A percentile compares a stretch with the other conserved stretches of the same genome.
These are phyloP conservation scores for Beaufortia kweichowensis DNA, from an alignment of 2,113 vertebrate species.

Conservation along the genomic window DNA sequence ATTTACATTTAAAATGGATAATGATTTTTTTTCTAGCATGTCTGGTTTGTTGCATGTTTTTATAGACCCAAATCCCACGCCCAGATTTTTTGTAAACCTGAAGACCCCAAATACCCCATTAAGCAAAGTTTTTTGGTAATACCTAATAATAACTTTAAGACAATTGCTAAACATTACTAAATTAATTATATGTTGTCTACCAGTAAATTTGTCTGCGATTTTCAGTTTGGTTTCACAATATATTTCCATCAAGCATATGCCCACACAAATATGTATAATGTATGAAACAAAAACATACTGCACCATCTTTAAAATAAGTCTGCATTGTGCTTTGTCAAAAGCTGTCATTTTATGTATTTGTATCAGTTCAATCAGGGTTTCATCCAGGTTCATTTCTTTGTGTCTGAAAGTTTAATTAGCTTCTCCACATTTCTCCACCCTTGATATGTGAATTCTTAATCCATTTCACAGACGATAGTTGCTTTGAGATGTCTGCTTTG, in stretches of 20 bases:
- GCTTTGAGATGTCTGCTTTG: slow-evolving; percentile 35
- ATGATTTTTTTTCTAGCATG: too few species aligned
- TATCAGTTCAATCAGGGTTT: too few species aligned
- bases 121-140: background rate
- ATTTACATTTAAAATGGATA: too few species aligned
- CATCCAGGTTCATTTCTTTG: background rate
- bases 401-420: background rate
- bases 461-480: slow-evolving; percentile 42
- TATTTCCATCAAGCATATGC: background rate
- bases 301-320: too few species aligned
- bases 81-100: background rate
- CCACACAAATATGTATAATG: background rate
- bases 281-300: background rate
- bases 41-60: background rate
- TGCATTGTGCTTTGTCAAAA: too few species aligned
- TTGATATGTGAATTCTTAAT: slow-evolving; percentile 12
- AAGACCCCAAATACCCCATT: background rate
- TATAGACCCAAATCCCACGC: background rate
- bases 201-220: too few species aligned
- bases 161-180: too few species aligned
- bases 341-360: too few species aligned
- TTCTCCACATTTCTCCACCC: background rate
- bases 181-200: too few species aligned
- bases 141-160: too few species aligned
- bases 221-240: too few species aligned